Base-by-base conservation (phyloP, 2,888 invertebrate species). In the Argyra leucocephala region DNA sequence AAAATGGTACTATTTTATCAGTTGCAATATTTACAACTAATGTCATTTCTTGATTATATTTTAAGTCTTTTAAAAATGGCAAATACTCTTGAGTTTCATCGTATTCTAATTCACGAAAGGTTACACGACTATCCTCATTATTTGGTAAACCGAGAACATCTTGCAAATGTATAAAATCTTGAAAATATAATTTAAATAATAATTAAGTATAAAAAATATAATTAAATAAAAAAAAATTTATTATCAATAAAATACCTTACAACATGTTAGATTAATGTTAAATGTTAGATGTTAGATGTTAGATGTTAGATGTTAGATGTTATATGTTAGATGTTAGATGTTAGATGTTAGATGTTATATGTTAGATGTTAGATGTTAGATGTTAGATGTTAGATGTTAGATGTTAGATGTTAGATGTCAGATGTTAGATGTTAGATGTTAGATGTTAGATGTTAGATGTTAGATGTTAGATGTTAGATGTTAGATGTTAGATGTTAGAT, bases 21-120 rank as follows among this genome's bases (percentile, higher is more conserved):
- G 85, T 79, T 5, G 85, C 82, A 74, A 92, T 90, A 74, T 93
- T 93, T 57, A 95, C 72, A 7, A 95, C 82, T 64, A 94, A 85
- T 72, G 88, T 88, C 68, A 82, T 85, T 71, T 88, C 87, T 18
- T 85, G 84, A 0, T 87, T 84, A 15, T 84, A 83, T 73, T 88
- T 86, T 63, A 94, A 85, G 70, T 88, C 84, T 76, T 93, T 93
- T 64, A 94, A 81, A 48, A 87, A 81, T 61, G 89, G 85, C 66
- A 90, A 85, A 65, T 83, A 82, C 71, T 85, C 85, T 15, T 57
- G 26, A 0, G 74, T 73, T 22, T 67, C 68, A 65, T 75, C 78
- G 0, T 70, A 31, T n/a, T 82, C 83, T 63, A 92, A 78, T 75
- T 87, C 88, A 62, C 86, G 82, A 21, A 91, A 84, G 0, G 86